Base-by-base conservation (phyloP, 2,888 invertebrate species). In the Drosophila nr. perissopoda region DNA sequence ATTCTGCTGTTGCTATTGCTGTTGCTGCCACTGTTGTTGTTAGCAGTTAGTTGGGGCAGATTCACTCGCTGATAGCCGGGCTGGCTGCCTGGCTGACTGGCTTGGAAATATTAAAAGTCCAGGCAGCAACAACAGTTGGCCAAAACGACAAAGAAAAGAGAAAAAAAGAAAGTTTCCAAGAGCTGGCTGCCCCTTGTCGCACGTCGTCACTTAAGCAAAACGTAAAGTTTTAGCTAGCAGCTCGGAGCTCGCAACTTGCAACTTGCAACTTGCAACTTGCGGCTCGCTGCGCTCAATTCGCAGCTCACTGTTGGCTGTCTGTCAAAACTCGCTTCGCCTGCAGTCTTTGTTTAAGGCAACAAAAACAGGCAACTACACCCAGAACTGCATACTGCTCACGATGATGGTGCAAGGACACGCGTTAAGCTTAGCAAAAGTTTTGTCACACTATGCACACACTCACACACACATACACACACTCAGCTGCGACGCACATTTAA, bases 181-280 rank as follows among this genome's bases (percentile, higher is more conserved):
- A 53, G 53, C 60, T 62, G 59, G 67, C 59, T 70, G 73, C 70
- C 86, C 82, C 86, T 81, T 86, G 86, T 87, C 83, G 80, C 88
- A 87, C 88, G 86, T 87, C 86, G 85, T 88, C 88, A 83, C 83
- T 79, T 83, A 79, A 88, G 82, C 88, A 83, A 76, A 76, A 81
- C 81, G 70, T 57, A 81, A 81, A 81, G 81, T 81, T 81, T 86
- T 69, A 49, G n/a, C 74, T 46, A 38, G 40, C 49, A 54, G 46
- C 61, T 59, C 16, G 52, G 60, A 63, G 42, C 53, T 70, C 48
- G 36, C 36, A 18, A 54, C 27, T 40, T 16, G 57, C 40, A 33
- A 46, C 59, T 48, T 25, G 65, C 67, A 53, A 29, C 48, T 36
- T n/a, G 54, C 62, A 29, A 18, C 51, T 42, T 34, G 53, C 73